phyloP scores from a whole-genome alignment of 1,140 invertebrate genomes.

The Hyposmocoma kahamanoa region DNA sequence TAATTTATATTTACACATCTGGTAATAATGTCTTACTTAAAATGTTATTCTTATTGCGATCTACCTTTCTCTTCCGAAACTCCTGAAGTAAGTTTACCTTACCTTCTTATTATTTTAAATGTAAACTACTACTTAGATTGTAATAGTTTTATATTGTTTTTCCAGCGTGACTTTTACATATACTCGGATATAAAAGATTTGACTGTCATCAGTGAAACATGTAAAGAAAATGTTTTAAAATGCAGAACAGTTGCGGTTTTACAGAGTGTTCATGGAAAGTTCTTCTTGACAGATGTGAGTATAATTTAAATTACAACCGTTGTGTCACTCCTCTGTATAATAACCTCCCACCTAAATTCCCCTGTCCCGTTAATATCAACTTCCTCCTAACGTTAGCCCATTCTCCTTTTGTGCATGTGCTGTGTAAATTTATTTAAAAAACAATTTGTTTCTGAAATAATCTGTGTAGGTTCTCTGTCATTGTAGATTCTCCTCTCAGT shows the following conservation, averaged over 20 bases:
- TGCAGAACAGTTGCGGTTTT: conserved; percentile 48
- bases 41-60: conserved; percentile 22
- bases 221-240: conserved; percentile 24
- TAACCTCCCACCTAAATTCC: too few species aligned
- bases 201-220: conserved; percentile 18
- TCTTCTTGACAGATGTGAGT: conserved; percentile 45
- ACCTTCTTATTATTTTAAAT: neutral
- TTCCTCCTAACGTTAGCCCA: too few species aligned
- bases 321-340: too few species aligned
- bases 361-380: too few species aligned
- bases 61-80: conserved; percentile 29
- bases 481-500: too few species aligned
- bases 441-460: too few species aligned
- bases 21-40: conserved; percentile 21
- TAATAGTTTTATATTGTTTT: conserved; percentile 8
- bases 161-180: conserved; percentile 40
- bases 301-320: neutral
- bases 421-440: too few species aligned
- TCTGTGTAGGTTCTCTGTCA: too few species aligned
- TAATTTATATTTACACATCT: too few species aligned
- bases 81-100: conserved; percentile 19
- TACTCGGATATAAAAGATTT: conserved; percentile 27
- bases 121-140: neutral
- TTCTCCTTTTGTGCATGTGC: too few species aligned
- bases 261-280: conserved; percentile 38